A percentile compares a stretch with the other conserved stretches of the same genome.
phyloP scores from a whole-genome alignment of 2,888 invertebrate genomes.

The Eilema depressum region DNA sequence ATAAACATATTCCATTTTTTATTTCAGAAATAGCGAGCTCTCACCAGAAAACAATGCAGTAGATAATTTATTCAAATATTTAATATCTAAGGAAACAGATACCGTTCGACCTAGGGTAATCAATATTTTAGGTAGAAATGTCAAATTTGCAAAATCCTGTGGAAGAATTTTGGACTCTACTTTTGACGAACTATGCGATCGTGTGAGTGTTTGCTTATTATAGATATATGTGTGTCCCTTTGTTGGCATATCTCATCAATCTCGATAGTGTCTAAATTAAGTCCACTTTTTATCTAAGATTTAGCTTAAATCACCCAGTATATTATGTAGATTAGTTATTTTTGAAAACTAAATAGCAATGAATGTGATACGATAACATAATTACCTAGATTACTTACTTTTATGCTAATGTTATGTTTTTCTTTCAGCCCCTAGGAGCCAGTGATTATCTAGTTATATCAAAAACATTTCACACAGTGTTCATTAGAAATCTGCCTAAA shows the following conservation, averaged over 20 bases:
- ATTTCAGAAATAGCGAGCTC: constrained; percentile 88
- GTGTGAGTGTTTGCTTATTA: constrained; percentile 86
- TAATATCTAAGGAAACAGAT: constrained; percentile 96
- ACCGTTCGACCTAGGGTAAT: constrained; percentile 94
- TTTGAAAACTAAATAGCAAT: too few relatives aligned
- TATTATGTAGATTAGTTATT: neutral
- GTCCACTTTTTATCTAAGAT: neutral
- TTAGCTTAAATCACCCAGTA: neutral
- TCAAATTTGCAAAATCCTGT: constrained; percentile 95
- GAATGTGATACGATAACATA: too few relatives aligned
- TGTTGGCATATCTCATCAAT: neutral
- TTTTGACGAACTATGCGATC: constrained; percentile 96
- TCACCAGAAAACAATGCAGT: constrained; percentile 88
- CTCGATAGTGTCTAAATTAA: constrained; percentile 3
- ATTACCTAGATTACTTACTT: too few relatives aligned
- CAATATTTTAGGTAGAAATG: constrained; percentile 95
- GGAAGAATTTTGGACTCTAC: constrained; percentile 96
- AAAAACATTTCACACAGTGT: constrained; percentile 97
- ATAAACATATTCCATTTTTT: neutral
- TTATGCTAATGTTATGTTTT: neutral
- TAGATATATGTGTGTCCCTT: neutral
- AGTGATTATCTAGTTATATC: constrained; percentile 97
- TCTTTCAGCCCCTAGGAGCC: constrained; percentile 94
- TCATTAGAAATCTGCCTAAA: constrained; percentile 95
- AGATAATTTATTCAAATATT: constrained; percentile 94